Conservation (phyloP, 92 coral and sea anemone species). For the Phymanthus crucifer region DNA sequence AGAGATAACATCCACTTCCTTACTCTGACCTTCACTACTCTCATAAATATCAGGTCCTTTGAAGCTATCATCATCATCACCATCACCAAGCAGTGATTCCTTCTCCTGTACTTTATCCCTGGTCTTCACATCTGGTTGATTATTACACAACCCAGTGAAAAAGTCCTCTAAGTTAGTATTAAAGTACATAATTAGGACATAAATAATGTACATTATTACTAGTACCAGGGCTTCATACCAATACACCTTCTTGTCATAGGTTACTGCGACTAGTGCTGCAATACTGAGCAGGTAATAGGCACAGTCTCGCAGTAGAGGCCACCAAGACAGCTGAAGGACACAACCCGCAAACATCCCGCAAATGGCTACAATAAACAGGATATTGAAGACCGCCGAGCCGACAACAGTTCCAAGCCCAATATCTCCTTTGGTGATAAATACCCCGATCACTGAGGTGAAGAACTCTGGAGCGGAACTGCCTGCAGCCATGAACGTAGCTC, state of each 20-base stretch:
- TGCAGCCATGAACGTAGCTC: constrained; percentile 90
- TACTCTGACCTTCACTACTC: constrained; percentile 12
- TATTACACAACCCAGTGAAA: constrained; percentile 26
- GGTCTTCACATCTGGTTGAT: constrained; percentile 14
- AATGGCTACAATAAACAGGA: constrained; percentile 67
- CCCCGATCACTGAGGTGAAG: constrained; percentile 78
- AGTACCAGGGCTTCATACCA: constrained; percentile 81
- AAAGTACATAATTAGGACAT: constrained; percentile 68
- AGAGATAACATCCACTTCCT: constrained; percentile 54
- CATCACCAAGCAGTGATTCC: constrained; percentile 15
- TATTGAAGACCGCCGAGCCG: constrained; percentile 76
- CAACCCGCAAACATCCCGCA: constrained; percentile 72
- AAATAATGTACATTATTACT: constrained; percentile 61
- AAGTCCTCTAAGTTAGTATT: constrained; percentile 43
- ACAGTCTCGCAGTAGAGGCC: constrained; percentile 81
- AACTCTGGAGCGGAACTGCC: constrained; percentile 83
- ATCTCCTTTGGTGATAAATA: constrained; percentile 79
- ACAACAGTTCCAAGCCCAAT: constrained; percentile 81
- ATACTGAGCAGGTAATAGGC: constrained; percentile 56
- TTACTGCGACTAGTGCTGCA: constrained; percentile 61
- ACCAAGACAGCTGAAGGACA: constrained; percentile 56
- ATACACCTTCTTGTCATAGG: constrained; percentile 65
- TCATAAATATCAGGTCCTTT: not conserved
- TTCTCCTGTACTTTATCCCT: constrained; percentile 25
- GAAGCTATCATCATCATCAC: not conserved